A percentile compares a stretch with the other conserved stretches of the same genome.
phyloP scores from a whole-genome alignment of 2,888 invertebrate genomes.

The Frankliniella intonsa region DNA sequence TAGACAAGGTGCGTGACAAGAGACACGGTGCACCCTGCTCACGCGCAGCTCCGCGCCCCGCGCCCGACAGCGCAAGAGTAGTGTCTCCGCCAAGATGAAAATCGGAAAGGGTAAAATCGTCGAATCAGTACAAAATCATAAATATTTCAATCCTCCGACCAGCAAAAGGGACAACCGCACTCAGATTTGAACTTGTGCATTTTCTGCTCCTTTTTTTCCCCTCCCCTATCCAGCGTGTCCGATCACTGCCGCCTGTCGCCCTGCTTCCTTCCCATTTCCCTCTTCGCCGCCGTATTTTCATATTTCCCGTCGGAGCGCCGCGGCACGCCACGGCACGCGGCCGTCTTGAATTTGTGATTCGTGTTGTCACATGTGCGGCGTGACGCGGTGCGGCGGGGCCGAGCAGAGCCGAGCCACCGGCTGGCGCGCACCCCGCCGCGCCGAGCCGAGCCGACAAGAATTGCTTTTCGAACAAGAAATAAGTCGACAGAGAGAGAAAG shows the following conservation, averaged over 20 bases:
- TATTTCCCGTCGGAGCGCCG: conserved; percentile 1
- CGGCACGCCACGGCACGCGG: neutral
- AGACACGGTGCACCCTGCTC: neutral
- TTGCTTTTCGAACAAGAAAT: neutral
- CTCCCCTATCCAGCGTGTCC: no score
- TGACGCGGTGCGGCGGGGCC: neutral
- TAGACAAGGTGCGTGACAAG: neutral
- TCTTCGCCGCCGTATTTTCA: neutral
- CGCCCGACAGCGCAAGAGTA: no score
- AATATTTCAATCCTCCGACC: no score
- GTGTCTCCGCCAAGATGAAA: no score
- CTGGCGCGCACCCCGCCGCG: neutral
- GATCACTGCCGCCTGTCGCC: no score
- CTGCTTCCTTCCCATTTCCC: neutral
- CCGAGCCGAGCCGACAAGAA: neutral
- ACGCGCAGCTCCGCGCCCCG: no score
- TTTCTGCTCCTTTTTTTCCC: no score
- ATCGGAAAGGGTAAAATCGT: no score
- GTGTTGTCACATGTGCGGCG: neutral
- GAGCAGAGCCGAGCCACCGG: neutral
- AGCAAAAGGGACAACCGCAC: no score
- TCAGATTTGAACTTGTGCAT: no score
- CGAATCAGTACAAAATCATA: no score
- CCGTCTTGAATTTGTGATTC: conserved; percentile 7
- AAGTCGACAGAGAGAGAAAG: neutral